These are phyloP conservation scores for Ochropleura plecta DNA, from an alignment of 2,888 invertebrate genomes.

Conservation along the genomic window DNA sequence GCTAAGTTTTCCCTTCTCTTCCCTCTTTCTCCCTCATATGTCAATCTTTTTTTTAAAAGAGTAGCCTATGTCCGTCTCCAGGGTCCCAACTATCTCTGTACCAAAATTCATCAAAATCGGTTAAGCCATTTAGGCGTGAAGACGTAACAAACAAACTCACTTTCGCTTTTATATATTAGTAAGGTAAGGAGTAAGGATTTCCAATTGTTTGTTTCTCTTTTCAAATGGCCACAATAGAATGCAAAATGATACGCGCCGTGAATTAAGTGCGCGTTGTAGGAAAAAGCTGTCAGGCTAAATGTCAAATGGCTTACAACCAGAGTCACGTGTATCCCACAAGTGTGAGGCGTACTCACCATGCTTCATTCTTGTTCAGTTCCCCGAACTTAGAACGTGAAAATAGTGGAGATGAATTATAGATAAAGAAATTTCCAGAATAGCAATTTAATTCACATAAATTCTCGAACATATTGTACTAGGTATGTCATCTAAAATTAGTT, in stretches of 20 bases:
- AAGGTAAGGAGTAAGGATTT: too few relatives aligned
- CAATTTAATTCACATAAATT: neutral
- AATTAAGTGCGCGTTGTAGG: conserved; percentile 66
- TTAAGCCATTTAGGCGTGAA: too few relatives aligned
- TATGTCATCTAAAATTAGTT: neutral
- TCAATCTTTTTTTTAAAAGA: too few relatives aligned
- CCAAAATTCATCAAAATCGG: too few relatives aligned
- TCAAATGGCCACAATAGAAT: conserved; percentile 51
- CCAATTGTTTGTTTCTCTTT: conserved; percentile 48
- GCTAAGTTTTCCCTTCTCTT: too few relatives aligned
- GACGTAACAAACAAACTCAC: too few relatives aligned
- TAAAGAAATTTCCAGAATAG: neutral
- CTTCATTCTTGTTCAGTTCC: neutral
- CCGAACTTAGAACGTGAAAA: neutral
- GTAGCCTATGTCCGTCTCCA: too few relatives aligned
- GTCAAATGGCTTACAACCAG: conserved; percentile 53
- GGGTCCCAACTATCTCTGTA: too few relatives aligned
- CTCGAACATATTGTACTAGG: neutral
- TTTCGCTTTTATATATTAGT: too few relatives aligned
- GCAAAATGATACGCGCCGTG: conserved; percentile 51
- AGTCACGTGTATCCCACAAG: conserved; percentile 40
- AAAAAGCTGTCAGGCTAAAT: conserved; percentile 69
- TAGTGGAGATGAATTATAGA: neutral
- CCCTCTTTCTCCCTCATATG: too few relatives aligned
- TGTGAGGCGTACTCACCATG: conserved; percentile 4